phyloP scores from a whole-genome alignment of 2,888 invertebrate species.

The Dicranocentrus wangi region DNA sequence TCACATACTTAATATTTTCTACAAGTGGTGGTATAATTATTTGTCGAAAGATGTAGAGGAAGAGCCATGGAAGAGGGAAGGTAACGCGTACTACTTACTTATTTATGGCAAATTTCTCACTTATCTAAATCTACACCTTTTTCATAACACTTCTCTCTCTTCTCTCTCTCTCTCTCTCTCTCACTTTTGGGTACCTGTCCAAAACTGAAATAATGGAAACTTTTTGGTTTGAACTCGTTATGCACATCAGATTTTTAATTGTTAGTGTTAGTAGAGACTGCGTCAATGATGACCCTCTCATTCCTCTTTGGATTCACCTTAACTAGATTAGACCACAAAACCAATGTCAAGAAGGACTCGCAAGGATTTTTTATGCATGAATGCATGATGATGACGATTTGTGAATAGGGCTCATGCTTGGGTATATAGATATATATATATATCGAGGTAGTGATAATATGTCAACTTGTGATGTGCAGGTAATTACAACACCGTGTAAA shows the following conservation, averaged over 20 bases:
- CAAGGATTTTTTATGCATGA: constrained; percentile 30
- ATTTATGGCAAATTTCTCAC: not conserved
- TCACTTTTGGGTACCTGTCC: constrained; percentile 8
- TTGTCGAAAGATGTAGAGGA: not conserved
- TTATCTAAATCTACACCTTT: not conserved
- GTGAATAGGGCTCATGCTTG: not conserved
- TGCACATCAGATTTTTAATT: not conserved
- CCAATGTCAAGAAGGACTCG: constrained; percentile 58
- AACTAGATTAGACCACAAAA: constrained; percentile 52
- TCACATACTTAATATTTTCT: not conserved
- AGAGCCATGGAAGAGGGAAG: not conserved
- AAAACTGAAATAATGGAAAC: not conserved
- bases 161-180: no score
- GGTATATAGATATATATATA: no score
- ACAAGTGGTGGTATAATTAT: no score
- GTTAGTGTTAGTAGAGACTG: constrained; percentile 5
- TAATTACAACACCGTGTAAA: constrained; percentile 11
- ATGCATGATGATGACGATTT: not conserved
- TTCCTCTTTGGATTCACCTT: constrained; percentile 55
- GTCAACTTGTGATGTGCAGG: not conserved
- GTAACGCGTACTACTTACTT: not conserved
- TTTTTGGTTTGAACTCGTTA: constrained; percentile 13
- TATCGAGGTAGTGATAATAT: no score
- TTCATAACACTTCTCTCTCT: no score
- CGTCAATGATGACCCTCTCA: constrained; percentile 60